These are phyloP conservation scores for Papilio glaucus DNA, from an alignment of 1,140 invertebrate genomes.

Conservation along the genomic window DNA sequence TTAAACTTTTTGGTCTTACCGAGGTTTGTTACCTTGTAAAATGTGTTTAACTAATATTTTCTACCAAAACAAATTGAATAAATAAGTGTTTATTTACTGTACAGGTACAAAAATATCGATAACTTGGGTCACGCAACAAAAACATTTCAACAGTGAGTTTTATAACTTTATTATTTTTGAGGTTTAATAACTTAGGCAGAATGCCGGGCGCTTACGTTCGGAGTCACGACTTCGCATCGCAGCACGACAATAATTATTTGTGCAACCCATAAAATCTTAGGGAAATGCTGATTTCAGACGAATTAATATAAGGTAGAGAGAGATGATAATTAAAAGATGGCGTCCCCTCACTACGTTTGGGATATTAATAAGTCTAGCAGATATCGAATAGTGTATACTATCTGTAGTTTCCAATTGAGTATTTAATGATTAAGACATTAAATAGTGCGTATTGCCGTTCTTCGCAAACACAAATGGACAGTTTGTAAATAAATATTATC, in stretches of 20 bases:
- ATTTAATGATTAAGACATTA: neutral
- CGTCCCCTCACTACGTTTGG: no score
- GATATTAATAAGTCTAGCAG: no score
- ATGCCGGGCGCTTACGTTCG: no score
- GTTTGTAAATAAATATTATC: conserved; percentile 26
- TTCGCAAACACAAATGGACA: neutral
- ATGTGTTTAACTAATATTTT: neutral
- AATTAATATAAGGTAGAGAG: no score
- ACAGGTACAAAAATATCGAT: neutral
- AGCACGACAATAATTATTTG: neutral
- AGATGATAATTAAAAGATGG: no score
- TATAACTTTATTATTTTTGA: neutral
- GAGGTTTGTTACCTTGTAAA: no score
- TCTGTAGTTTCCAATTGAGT: neutral
- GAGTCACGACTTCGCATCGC: neutral
- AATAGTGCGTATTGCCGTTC: neutral
- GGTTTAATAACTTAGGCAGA: neutral
- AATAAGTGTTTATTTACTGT: neutral
- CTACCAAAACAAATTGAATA: no score
- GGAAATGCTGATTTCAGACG: no score
- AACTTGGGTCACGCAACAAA: neutral
- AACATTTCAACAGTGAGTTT: neutral
- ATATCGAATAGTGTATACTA: no score
- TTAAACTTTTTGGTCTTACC: neutral
- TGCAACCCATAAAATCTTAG: no score